Conservation (phyloP, 2,888 invertebrate genomes). For the Plagiodera versicolora region DNA sequence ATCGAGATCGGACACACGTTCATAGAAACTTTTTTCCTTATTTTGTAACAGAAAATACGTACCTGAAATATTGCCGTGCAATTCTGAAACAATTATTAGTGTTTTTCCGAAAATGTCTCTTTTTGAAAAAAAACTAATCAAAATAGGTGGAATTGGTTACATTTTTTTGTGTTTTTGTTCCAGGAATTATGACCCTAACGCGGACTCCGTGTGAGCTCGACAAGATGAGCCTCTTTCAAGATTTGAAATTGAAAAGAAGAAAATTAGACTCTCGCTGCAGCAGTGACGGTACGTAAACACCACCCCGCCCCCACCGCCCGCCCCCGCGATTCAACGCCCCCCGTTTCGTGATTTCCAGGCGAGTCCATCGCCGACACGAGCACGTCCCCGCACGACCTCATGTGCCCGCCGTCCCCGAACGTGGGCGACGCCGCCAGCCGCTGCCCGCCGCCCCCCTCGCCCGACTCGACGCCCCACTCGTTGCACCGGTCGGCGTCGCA, state of each 20-base stretch:
- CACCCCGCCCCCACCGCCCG: too few relatives aligned
- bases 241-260: conserved; percentile 96
- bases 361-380: conserved; percentile 93
- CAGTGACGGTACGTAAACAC: conserved; percentile 80
- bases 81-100: too few relatives aligned
- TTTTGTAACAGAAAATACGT: too few relatives aligned
- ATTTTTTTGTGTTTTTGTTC: conserved; percentile 32
- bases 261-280: conserved; percentile 96
- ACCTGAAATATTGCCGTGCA: too few relatives aligned
- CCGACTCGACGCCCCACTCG: conserved; percentile 62
- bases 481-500: conserved; percentile 39
- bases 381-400: conserved; percentile 87
- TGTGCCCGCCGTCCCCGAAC: conserved; percentile 83
- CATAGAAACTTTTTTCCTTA: too few relatives aligned
- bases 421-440: conserved; percentile 61
- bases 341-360: too few relatives aligned
- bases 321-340: too few relatives aligned
- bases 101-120: too few relatives aligned
- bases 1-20: too few relatives aligned
- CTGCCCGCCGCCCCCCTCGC: conserved; percentile 59
- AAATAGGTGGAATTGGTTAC: too few relatives aligned
- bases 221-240: conserved; percentile 99
- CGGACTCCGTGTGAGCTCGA: conserved; percentile 96
- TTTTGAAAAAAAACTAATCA: too few relatives aligned
- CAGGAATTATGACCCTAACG: conserved; percentile 98